These are phyloP conservation scores for Blastomussa wellsi DNA, from an alignment of 92 coral and sea anemone species.

Conservation along the genomic window DNA sequence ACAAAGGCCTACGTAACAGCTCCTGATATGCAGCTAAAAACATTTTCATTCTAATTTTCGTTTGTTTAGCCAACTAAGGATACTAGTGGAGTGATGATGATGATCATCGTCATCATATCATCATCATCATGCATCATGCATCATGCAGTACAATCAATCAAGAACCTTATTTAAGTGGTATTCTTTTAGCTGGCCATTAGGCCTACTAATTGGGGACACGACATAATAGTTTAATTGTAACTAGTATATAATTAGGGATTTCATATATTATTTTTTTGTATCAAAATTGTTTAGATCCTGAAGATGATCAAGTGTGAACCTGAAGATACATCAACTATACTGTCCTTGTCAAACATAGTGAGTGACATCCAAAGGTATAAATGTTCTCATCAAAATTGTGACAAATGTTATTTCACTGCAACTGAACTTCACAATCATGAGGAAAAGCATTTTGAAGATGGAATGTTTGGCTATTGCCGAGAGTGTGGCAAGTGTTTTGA, in stretches of 20 bases:
- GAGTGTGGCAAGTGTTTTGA: background rate
- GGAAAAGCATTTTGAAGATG: background rate
- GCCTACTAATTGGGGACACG: too few species aligned
- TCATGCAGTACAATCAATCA: too few species aligned
- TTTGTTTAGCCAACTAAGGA: too few species aligned
- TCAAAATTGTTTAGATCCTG: background rate
- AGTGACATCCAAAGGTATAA: background rate
- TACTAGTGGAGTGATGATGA: too few species aligned
- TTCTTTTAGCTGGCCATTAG: too few species aligned
- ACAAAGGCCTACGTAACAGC: too few species aligned
- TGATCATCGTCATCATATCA: too few species aligned
- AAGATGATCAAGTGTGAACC: slow-evolving; percentile 4
- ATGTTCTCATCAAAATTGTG: background rate
- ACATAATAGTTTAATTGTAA: too few species aligned
- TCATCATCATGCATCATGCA: too few species aligned
- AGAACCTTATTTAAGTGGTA: too few species aligned
- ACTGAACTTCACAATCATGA: background rate
- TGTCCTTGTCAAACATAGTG: background rate
- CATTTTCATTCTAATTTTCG: too few species aligned
- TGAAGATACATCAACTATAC: background rate
- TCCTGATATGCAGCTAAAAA: too few species aligned
- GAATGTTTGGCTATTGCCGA: background rate
- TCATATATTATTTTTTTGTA: background rate
- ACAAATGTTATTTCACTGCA: background rate
- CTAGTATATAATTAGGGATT: background rate